Conservation (phyloP, 2,113 vertebrate genomes). For the Tretioscincus oriximinensis region DNA sequence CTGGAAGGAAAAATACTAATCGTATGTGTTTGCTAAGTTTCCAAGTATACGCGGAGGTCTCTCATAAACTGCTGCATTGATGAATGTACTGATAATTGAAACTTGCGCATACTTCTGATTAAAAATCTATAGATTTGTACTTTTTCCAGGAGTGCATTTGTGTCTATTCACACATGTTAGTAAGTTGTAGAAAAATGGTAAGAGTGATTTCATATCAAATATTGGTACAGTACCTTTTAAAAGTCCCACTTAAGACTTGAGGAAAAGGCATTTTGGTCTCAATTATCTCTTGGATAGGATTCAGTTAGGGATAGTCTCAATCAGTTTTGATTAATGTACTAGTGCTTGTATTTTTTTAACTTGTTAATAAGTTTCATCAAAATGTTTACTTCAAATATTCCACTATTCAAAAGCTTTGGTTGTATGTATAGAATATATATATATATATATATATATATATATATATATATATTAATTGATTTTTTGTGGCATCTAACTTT, state of each 20-base stretch:
- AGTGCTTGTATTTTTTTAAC: background rate
- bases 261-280: background rate
- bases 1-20: too few relatives aligned
- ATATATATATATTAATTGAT: background rate
- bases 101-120: background rate
- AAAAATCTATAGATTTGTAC: background rate
- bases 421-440: background rate
- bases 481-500: background rate
- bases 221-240: too few relatives aligned
- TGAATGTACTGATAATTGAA: background rate
- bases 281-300: background rate
- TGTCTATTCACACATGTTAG: too few relatives aligned
- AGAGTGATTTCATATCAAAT: too few relatives aligned
- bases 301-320: too few relatives aligned
- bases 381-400: background rate
- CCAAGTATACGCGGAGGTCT: too few relatives aligned
- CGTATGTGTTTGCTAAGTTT: too few relatives aligned
- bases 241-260: too few relatives aligned
- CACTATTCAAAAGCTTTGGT: background rate
- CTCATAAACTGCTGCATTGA: too few relatives aligned
- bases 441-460: too few relatives aligned
- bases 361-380: background rate
- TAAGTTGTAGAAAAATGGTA: too few relatives aligned
- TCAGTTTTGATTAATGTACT: background rate
- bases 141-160: too few relatives aligned